Evolutionary conservation across 2,888 invertebrate species (phyloP).

Genomic region (Drosophila mayaguana): DNA sequence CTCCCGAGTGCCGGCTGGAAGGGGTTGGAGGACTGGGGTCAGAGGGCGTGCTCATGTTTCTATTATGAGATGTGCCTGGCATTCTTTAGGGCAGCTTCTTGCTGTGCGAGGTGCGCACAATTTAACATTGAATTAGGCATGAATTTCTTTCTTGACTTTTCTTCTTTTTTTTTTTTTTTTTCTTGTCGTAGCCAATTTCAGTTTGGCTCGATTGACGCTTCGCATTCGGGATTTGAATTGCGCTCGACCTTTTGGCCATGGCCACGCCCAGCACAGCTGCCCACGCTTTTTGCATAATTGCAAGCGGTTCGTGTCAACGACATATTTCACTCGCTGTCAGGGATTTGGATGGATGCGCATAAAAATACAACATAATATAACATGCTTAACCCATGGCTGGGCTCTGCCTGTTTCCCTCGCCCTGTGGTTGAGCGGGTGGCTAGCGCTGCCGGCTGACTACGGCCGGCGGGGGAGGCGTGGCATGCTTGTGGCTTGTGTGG

Average conservation of each 20-base stretch:
- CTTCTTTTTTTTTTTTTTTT: neutral
- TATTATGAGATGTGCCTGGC: slow-evolving; percentile 36
- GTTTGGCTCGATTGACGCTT: slow-evolving; percentile 48
- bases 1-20: slow-evolving; percentile 15
- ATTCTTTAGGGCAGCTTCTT: slow-evolving; percentile 14
- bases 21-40: neutral
- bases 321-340: slow-evolving; percentile 51
- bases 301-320: slow-evolving; percentile 39
- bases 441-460: neutral
- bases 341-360: slow-evolving; percentile 54
- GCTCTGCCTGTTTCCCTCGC: slow-evolving; percentile 18
- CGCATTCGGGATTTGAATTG: slow-evolving; percentile 34
- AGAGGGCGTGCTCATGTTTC: slow-evolving; percentile 37
- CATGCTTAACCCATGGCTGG: slow-evolving; percentile 56
- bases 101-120: slow-evolving; percentile 51
- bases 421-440: slow-evolving; percentile 7
- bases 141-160: slow-evolving; percentile 46
- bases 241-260: slow-evolving; percentile 38
- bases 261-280: neutral
- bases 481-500: slow-evolving; percentile 39
- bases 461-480: neutral
- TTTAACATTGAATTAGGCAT: slow-evolving; percentile 68
- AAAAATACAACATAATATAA: slow-evolving; percentile 60
- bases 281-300: slow-evolving; percentile 66
- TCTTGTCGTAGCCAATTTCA: slow-evolving; percentile 51